A percentile compares a stretch with the other conserved stretches of the same genome.
These are phyloP conservation scores for Cryptophagus acutangulus DNA, from an alignment of 2,888 invertebrate species.

Conservation along the genomic window DNA sequence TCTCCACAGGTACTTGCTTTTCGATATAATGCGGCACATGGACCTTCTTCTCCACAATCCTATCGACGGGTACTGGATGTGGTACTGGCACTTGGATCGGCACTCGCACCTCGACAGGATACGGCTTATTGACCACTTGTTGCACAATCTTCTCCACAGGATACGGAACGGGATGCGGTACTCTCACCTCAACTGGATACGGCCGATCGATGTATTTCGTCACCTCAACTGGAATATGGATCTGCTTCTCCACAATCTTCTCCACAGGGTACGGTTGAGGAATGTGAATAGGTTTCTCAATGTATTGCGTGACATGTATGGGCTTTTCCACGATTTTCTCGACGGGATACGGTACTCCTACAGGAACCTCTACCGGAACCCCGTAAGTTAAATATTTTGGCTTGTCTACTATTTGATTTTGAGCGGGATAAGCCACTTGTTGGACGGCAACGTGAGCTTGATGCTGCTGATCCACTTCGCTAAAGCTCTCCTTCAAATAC, in stretches of 20 bases:
- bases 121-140: slow-evolving; percentile 32
- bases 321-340: slow-evolving; percentile 48
- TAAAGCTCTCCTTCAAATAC: slow-evolving; percentile 21
- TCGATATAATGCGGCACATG: slow-evolving; percentile 53
- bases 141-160: slow-evolving; percentile 33
- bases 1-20: slow-evolving; percentile 50
- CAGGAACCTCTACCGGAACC: slow-evolving; percentile 36
- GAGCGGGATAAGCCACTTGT: slow-evolving; percentile 37
- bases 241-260: slow-evolving; percentile 46
- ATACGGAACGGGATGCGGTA: slow-evolving; percentile 45
- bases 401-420: slow-evolving; percentile 35
- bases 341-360: slow-evolving; percentile 24
- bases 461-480: slow-evolving; percentile 27
- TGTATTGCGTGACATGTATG: slow-evolving; percentile 35
- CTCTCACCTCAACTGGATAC: slow-evolving; percentile 38
- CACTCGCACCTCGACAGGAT: slow-evolving; percentile 30
- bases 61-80: slow-evolving; percentile 53
- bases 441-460: slow-evolving; percentile 25
- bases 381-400: slow-evolving; percentile 43
- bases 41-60: slow-evolving; percentile 58
- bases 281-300: slow-evolving; percentile 37
- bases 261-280: slow-evolving; percentile 50
- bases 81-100: slow-evolving; percentile 52
- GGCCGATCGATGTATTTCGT: slow-evolving; percentile 53
- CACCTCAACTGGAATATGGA: slow-evolving; percentile 51